A percentile compares a stretch with the other conserved stretches of the same genome.
phyloP scores from a whole-genome alignment of 1,140 invertebrate species.

The Dryas iulia region DNA sequence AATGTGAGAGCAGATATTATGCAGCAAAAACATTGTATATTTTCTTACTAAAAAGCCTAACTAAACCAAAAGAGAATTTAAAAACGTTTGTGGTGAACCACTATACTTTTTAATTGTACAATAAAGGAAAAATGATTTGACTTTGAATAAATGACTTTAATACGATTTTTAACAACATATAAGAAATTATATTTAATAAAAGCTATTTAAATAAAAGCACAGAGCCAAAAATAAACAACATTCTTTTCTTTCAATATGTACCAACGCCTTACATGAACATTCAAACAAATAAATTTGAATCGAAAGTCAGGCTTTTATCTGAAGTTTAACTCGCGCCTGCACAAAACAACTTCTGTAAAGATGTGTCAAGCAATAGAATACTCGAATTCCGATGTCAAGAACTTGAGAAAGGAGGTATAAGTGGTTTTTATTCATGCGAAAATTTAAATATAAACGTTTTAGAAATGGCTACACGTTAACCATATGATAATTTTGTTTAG shows the following conservation, averaged over 20 bases:
- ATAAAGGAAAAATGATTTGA: no score
- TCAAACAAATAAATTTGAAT: constrained; percentile 3
- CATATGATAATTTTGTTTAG: neutral
- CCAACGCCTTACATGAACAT: neutral
- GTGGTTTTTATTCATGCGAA: neutral
- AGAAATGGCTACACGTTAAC: neutral
- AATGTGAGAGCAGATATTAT: no score
- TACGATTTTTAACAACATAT: no score
- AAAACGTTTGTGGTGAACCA: no score
- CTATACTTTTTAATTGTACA: no score
- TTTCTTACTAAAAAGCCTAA: no score
- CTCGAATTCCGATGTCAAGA: constrained; percentile 44
- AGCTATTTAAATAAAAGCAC: neutral
- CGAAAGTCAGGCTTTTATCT: neutral
- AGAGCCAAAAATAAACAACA: neutral
- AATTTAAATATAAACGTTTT: neutral
- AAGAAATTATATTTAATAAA: neutral
- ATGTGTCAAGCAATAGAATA: constrained; percentile 54
- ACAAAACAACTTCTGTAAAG: constrained; percentile 59
- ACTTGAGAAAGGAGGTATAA: constrained; percentile 38
- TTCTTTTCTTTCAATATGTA: neutral
- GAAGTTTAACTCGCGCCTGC: neutral
- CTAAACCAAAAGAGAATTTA: no score
- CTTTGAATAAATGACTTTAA: no score
- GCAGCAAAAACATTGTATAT: no score